Percentiles rank a stretch among this genome's conserved stretches.
Evolutionary conservation across 2,113 vertebrate species (phyloP).

Genomic region (Hydrochoerus hydrochaeris): DNA sequence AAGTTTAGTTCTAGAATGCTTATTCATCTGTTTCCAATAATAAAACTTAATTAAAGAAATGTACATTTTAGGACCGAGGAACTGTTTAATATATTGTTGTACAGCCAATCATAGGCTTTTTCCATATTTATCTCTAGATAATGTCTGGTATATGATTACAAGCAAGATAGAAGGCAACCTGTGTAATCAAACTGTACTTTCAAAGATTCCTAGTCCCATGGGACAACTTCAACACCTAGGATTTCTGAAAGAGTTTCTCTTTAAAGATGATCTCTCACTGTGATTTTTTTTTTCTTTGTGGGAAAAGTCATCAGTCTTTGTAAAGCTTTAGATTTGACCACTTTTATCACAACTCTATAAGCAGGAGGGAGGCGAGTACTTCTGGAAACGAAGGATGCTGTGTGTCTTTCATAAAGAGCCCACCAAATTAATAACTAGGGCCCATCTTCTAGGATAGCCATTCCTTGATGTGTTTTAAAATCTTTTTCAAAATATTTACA

Average conservation of each 20-base stretch:
- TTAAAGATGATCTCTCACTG: not conserved
- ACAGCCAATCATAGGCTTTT: not conserved
- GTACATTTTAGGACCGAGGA: not conserved
- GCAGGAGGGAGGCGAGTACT: not conserved
- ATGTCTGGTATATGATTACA: not conserved
- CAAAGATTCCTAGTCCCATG: not conserved
- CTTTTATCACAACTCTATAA: not conserved
- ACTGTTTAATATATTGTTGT: not conserved
- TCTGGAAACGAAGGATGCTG: not conserved
- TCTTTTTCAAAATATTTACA: not conserved
- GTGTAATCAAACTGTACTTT: not conserved
- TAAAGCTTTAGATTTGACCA: not conserved
- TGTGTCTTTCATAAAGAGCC: not conserved
- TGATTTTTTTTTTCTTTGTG: not conserved
- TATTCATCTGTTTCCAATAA: not conserved
- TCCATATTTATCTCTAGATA: not conserved
- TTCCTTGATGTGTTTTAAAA: not conserved
- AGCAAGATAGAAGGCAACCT: not conserved
- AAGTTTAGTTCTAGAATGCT: not conserved
- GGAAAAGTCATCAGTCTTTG: not conserved
- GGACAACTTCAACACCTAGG: not conserved
- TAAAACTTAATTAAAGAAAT: not conserved
- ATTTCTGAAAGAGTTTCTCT: not conserved
- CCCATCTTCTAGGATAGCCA: not conserved
- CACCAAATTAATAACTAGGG: not conserved